A percentile compares a stretch with the other conserved stretches of the same genome.
phyloP scores from a whole-genome alignment of 2,888 invertebrate genomes.

The Caenorhabditis panamensis region DNA sequence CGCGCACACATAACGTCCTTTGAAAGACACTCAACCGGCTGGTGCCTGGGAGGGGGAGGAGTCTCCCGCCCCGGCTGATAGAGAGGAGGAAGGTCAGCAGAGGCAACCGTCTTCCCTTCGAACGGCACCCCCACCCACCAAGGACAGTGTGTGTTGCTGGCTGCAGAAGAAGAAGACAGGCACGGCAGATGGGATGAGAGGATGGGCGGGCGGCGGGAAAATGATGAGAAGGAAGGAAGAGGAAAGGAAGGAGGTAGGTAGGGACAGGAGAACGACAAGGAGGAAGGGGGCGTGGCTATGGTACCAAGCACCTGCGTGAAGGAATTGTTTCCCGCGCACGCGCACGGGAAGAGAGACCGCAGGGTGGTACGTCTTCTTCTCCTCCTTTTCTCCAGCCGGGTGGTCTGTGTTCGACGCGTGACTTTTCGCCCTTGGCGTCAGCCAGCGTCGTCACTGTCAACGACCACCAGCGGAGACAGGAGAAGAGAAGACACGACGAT shows the following conservation, averaged over 20 bases:
- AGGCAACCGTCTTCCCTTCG: constrained; percentile 35
- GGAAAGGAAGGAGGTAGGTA: constrained; percentile 10
- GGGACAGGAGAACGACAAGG: constrained; percentile 8
- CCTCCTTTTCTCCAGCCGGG: constrained; percentile 44
- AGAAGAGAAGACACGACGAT: constrained; percentile 28
- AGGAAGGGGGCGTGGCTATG: constrained; percentile 40
- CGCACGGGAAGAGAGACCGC: constrained; percentile 37
- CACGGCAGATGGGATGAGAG: constrained; percentile 40
- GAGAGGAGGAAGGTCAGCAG: constrained; percentile 10
- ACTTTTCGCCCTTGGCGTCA: constrained; percentile 60
- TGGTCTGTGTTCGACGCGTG: constrained; percentile 61
- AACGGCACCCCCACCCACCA: constrained; percentile 58
- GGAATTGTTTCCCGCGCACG: constrained; percentile 50
- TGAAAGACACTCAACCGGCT: constrained; percentile 62
- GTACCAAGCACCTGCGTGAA: constrained; percentile 55
- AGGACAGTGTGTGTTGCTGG: constrained; percentile 44
- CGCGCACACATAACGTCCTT: constrained; percentile 53
- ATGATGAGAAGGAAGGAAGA: constrained; percentile 36
- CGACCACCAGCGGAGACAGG: constrained; percentile 26
- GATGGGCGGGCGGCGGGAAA: constrained; percentile 38
- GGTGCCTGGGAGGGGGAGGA: constrained; percentile 21
- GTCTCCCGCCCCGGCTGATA: constrained; percentile 45
- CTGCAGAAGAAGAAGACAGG: constrained; percentile 20
- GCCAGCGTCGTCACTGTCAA: constrained; percentile 35
- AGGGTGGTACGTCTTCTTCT: constrained; percentile 50